phyloP scores from a whole-genome alignment of 2,113 vertebrate genomes.

The Gracilinanus agilis region DNA sequence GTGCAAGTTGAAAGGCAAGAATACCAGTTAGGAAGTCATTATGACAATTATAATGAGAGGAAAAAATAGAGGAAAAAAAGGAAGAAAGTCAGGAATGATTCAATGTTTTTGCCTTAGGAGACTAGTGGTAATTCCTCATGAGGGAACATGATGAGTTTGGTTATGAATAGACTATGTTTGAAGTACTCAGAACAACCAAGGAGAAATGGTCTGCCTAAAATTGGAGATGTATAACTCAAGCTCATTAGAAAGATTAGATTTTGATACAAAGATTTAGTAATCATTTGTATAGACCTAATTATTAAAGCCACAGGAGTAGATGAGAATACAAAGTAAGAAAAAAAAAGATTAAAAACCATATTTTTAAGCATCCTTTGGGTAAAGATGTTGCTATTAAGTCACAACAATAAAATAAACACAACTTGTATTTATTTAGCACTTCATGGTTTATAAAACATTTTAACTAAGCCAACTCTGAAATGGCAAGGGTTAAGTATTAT shows the following conservation, averaged over 20 bases:
- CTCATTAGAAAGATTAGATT: not conserved
- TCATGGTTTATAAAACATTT: not conserved
- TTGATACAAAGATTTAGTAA: not conserved
- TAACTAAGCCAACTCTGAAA: not conserved
- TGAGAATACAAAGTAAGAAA: not conserved
- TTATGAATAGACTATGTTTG: not conserved
- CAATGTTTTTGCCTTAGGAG: not conserved
- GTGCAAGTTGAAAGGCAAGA: not conserved
- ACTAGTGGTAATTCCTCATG: not conserved
- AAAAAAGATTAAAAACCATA: not conserved
- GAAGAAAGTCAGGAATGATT: not conserved
- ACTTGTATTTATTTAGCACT: not conserved
- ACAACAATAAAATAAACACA: not conserved
- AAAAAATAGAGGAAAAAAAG: not conserved
- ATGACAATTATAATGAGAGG: not conserved
- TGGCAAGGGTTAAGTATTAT: not conserved
- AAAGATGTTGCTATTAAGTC: not conserved
- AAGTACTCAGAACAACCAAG: not conserved
- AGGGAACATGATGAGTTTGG: not conserved
- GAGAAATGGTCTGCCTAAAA: not conserved
- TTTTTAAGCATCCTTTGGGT: not conserved
- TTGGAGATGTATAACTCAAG: not conserved
- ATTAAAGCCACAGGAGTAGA: not conserved
- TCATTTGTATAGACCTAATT: not conserved
- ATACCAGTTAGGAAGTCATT: not conserved